These are phyloP conservation scores for Coreius guichenoti DNA, from an alignment of 2,797 vertebrate species.

Conservation along the genomic window DNA sequence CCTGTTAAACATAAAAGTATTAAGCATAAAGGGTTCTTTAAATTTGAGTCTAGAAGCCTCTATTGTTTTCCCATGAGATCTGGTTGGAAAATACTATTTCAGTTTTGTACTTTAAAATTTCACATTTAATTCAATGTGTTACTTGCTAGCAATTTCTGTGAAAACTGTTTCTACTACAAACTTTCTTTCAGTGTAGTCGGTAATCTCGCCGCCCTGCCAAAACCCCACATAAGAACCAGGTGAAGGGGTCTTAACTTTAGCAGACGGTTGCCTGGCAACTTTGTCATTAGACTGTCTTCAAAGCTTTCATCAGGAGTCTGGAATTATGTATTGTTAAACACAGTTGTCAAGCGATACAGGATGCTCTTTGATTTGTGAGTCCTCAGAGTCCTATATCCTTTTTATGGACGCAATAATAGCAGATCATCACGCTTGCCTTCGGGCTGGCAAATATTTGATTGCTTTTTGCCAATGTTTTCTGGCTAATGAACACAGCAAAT, in stretches of 20 bases:
- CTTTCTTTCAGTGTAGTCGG: neutral
- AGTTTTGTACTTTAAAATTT: neutral
- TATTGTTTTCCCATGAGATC: neutral
- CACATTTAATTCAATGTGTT: neutral
- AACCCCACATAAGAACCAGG: conserved; percentile 10
- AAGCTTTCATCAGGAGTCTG: conserved; percentile 28
- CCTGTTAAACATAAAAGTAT: neutral
- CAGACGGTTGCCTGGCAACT: conserved; percentile 38
- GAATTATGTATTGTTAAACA: conserved; percentile 42
- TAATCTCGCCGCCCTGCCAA: neutral
- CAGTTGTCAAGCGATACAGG: conserved; percentile 28
- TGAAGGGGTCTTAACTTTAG: conserved; percentile 35
- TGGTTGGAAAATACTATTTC: neutral
- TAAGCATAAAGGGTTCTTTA: too few relatives aligned
- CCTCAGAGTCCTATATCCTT: conserved; percentile 1
- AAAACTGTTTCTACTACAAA: neutral
- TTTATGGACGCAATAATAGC: conserved; percentile 28
- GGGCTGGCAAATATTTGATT: conserved; percentile 37
- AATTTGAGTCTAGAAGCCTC: neutral
- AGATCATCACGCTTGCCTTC: conserved; percentile 36
- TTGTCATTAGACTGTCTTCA: conserved; percentile 31
- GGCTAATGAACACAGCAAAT: conserved; percentile 33
- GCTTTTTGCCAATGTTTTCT: conserved; percentile 24
- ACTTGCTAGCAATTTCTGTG: neutral
- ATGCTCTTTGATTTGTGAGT: conserved; percentile 36